Evolutionary conservation across 2,888 invertebrate species (phyloP), one percentile per base, ranked within the genome.

Genomic region (Atethmia centrago): DNA sequence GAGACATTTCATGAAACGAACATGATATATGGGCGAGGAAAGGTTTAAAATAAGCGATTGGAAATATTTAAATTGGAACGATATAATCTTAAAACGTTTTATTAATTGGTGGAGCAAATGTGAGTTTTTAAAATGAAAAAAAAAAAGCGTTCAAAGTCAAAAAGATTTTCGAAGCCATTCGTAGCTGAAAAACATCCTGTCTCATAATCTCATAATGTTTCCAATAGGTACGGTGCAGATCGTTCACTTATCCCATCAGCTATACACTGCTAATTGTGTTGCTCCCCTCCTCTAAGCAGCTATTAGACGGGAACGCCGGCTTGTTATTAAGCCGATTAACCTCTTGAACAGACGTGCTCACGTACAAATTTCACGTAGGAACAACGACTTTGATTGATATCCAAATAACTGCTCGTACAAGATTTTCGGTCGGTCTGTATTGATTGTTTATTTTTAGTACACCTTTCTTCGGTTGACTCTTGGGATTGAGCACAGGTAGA

Each of bases 251-350:
- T 65, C 64, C 68, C 70, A 69, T 76, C 69, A 75, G 82, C 77
- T 87, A 80, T 79, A 86, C n/a, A n/a, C 81, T 80, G 82, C 85
- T 90, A 88, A 90, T 90, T 90, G 86, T 89, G 87, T 89, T 87
- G 86, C 86, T 82, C 76, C 69, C 61, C 62, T 72, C 72, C 28
- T 82, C 82, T 84, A 85, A 88, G 83, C 84, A 82, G 75, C 82
- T 82, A 83, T 88, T 87, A 82, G 80, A 71, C 77, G 79, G 69
- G 79, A 85, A 87, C 81, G 76, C 82, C 80, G 80, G 77, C 79
- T 87, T 80, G 87, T 89, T 90, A 87, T 88, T 77, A 85, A 85
- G 81, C 78, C 85, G 85, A 90, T 92, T 89, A 90, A 75, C 86
- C 89, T 83, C 83, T 83, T 78, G 75, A 59, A 71, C 67, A 71